Conservation (phyloP, 2,888 invertebrate genomes). For the Dolichomitus sp. region DNA sequence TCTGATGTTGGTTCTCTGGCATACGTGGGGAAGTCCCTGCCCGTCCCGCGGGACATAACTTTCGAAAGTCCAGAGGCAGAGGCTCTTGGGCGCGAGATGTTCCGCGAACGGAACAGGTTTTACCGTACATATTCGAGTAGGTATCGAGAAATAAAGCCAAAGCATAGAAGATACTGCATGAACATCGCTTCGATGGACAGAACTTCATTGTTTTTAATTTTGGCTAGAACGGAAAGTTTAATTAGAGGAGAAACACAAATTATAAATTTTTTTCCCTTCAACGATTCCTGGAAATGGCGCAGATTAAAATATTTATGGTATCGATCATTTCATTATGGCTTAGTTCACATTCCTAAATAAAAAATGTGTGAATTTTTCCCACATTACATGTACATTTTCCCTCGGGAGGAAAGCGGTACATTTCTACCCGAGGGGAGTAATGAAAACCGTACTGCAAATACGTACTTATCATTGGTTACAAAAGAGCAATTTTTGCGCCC, state of each 20-base stretch:
- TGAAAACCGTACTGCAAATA: too few species aligned
- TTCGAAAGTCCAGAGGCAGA: slow-evolving; percentile 56
- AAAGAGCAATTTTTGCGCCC: too few species aligned
- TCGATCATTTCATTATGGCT: slow-evolving; percentile 57
- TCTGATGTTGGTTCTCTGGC: slow-evolving; percentile 34
- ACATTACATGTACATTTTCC: too few species aligned
- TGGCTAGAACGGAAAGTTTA: background rate
- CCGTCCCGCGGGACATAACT: slow-evolving; percentile 47
- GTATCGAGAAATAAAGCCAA: slow-evolving; percentile 18
- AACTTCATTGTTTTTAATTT: slow-evolving; percentile 13
- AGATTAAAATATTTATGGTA: background rate
- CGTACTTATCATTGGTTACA: too few species aligned
- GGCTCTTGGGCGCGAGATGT: slow-evolving; percentile 32
- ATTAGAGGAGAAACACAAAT: background rate
- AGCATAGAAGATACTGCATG: background rate
- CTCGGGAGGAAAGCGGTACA: too few species aligned
- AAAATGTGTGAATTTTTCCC: too few species aligned
- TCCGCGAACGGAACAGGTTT: slow-evolving; percentile 65
- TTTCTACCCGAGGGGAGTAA: too few species aligned
- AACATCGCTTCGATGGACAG: background rate
- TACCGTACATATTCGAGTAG: slow-evolving; percentile 60
- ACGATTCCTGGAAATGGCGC: background rate
- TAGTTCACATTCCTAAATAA: background rate
- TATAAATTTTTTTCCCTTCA: background rate
- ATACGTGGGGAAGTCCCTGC: slow-evolving; percentile 28